Percentiles rank a stretch among this genome's conserved stretches.
These are phyloP conservation scores for Ptychobarbus kaznakovi DNA, from an alignment of 2,797 vertebrate species.

Conservation along the genomic window DNA sequence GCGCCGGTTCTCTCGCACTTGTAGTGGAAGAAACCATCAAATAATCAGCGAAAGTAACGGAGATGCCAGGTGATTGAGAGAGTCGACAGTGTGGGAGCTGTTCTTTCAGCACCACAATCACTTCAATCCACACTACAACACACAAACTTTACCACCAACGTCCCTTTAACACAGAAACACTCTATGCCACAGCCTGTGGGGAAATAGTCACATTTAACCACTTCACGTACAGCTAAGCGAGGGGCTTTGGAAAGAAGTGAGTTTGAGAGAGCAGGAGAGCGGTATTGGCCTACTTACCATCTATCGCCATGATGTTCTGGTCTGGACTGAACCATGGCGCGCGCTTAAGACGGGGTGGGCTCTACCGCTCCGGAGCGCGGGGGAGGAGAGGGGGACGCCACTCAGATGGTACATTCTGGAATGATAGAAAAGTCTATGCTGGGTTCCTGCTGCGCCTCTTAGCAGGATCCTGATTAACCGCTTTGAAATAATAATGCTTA, in stretches of 20 bases:
- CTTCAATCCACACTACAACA: constrained; percentile 28
- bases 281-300: constrained; percentile 91
- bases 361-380: constrained; percentile 55
- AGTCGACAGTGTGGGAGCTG: constrained; percentile 61
- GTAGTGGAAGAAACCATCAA: constrained; percentile 31
- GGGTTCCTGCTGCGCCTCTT: constrained; percentile 3
- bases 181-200: not conserved
- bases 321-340: constrained; percentile 81
- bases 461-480: constrained; percentile 2
- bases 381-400: constrained; percentile 35
- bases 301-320: constrained; percentile 95
- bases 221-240: not conserved
- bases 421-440: not conserved
- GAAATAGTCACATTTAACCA: not conserved
- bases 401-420: constrained; percentile 68
- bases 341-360: constrained; percentile 70
- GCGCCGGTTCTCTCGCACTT: not conserved
- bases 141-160: constrained; percentile 54
- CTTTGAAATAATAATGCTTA: not conserved
- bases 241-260: constrained; percentile 50
- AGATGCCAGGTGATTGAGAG: not conserved
- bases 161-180: constrained; percentile 13
- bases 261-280: constrained; percentile 68
- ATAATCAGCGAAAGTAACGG: not conserved
- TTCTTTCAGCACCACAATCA: constrained; percentile 73